Percentiles rank a stretch among this genome's conserved stretches.
Evolutionary conservation across 2,888 invertebrate species (phyloP).

Genomic region (Aphidoletes aphidimyza): DNA sequence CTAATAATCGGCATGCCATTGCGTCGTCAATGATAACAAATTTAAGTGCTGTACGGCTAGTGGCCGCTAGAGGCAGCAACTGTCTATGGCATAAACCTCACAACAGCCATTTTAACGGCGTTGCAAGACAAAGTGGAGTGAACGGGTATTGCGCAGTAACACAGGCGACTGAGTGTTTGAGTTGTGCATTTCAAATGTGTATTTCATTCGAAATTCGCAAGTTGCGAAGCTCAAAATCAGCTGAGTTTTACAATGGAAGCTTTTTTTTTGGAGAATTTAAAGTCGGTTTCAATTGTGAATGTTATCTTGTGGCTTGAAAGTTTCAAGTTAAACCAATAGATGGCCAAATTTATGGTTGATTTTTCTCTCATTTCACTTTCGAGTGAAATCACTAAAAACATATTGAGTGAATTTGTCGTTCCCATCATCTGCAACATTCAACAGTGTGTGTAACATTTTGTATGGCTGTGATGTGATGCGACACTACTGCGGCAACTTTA

Average conservation of each 20-base stretch:
- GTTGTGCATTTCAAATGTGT: no score
- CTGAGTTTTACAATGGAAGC: background rate
- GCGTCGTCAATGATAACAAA: conserved; percentile 33
- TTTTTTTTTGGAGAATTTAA: background rate
- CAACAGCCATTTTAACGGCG: background rate
- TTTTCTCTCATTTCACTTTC: background rate
- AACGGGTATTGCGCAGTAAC: no score
- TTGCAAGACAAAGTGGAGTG: no score
- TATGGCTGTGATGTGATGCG: background rate
- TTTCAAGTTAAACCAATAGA: conserved; percentile 9
- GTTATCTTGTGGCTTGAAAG: background rate
- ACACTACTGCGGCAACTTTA: background rate
- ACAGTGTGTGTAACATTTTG: background rate
- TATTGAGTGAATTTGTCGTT: no score
- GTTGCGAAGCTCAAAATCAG: no score
- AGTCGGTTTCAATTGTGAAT: no score
- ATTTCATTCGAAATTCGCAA: no score
- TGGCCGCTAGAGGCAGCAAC: background rate
- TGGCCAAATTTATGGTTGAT: background rate
- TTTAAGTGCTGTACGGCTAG: background rate
- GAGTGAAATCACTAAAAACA: no score
- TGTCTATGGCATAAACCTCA: background rate
- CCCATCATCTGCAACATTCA: no score
- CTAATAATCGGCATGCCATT: conserved; percentile 13
- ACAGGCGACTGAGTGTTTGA: no score